Conservation (phyloP, 1,140 invertebrate genomes). For the Cephus cinctus region DNA sequence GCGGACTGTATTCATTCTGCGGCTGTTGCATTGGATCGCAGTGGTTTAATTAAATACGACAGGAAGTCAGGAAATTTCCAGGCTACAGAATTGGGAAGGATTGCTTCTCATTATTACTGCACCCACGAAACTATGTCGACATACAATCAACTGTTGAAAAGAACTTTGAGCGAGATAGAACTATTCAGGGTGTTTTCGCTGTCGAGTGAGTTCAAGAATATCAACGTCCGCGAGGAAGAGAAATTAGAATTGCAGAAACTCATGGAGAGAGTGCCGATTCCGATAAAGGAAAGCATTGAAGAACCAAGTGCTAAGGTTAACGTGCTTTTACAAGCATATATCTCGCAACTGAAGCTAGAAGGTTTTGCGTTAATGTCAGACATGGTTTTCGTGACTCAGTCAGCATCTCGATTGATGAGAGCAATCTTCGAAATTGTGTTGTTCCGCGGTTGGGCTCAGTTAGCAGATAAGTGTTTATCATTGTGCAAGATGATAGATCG, state of each 20-base stretch:
- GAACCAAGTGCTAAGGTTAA: conserved; percentile 98
- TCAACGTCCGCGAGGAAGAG: conserved; percentile 96
- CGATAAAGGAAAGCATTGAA: conserved; percentile 98
- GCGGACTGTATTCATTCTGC: conserved; percentile 98
- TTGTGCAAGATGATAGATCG: conserved; percentile 99
- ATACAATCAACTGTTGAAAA: conserved; percentile 96
- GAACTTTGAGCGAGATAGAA: conserved; percentile 96
- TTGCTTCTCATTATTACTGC: conserved; percentile 98
- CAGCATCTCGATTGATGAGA: conserved; percentile 90
- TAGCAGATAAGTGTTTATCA: conserved; percentile 93
- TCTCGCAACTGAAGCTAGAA: conserved; percentile 97
- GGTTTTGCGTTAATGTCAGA: conserved; percentile 98
- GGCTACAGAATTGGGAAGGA: conserved; percentile 91
- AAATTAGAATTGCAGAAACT: conserved; percentile 96
- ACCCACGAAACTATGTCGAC: conserved; percentile 95
- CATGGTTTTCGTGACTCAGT: conserved; percentile 99
- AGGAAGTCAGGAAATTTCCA: conserved; percentile 93
- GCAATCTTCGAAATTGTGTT: conserved; percentile 97
- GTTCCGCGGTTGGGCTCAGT: conserved; percentile 92
- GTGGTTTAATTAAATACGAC: conserved; percentile 94
- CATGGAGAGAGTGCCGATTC: conserved; percentile 97
- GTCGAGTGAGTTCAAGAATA: conserved; percentile 92
- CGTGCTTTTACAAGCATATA: conserved; percentile 95
- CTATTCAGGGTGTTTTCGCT: conserved; percentile 98
- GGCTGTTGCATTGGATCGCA: conserved; percentile 85